Percentiles rank a stretch among this genome's conserved stretches.
These are phyloP conservation scores for Typhlichthys eigenmanni DNA, from an alignment of 2,797 vertebrate genomes.

Conservation along the genomic window DNA sequence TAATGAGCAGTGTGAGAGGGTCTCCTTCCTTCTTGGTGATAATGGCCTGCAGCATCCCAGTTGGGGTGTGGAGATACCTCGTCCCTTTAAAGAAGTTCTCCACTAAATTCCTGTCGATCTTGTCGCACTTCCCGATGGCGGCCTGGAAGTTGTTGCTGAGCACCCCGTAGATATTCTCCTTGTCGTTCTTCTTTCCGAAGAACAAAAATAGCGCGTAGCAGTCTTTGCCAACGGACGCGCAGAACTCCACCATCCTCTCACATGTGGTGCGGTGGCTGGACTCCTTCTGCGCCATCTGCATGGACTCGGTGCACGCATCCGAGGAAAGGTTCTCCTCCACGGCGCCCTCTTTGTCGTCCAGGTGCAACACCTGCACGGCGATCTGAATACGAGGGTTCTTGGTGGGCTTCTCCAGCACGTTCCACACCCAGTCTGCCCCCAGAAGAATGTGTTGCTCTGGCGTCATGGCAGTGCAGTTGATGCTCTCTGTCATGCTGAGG, in stretches of 20 bases:
- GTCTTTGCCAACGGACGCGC: constrained; percentile 72
- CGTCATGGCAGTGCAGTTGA: constrained; percentile 78
- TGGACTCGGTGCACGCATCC: constrained; percentile 47
- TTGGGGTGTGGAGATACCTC: constrained; percentile 61
- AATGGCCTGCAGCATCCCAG: constrained; percentile 73
- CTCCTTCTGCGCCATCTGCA: constrained; percentile 64
- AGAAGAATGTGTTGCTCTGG: constrained; percentile 72
- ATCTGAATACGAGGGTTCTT: constrained; percentile 76
- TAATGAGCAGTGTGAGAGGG: constrained; percentile 73
- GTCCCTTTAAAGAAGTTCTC: constrained; percentile 78
- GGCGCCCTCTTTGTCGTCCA: constrained; percentile 27
- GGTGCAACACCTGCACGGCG: constrained; percentile 69
- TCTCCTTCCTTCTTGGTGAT: constrained; percentile 53
- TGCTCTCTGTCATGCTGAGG: constrained; percentile 57
- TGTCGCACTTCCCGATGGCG: constrained; percentile 61
- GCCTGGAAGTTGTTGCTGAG: constrained; percentile 78
- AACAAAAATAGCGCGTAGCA: constrained; percentile 80
- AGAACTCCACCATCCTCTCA: constrained; percentile 76
- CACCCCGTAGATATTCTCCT: constrained; percentile 71
- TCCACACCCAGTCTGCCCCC: constrained; percentile 80
- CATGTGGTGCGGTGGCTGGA: constrained; percentile 48
- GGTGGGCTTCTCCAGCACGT: constrained; percentile 63
- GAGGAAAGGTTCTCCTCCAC: background rate
- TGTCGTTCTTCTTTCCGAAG: constrained; percentile 66
- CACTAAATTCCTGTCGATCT: constrained; percentile 63